These are phyloP conservation scores for Gadus macrocephalus DNA, from an alignment of 2,113 vertebrate species.

Conservation along the genomic window DNA sequence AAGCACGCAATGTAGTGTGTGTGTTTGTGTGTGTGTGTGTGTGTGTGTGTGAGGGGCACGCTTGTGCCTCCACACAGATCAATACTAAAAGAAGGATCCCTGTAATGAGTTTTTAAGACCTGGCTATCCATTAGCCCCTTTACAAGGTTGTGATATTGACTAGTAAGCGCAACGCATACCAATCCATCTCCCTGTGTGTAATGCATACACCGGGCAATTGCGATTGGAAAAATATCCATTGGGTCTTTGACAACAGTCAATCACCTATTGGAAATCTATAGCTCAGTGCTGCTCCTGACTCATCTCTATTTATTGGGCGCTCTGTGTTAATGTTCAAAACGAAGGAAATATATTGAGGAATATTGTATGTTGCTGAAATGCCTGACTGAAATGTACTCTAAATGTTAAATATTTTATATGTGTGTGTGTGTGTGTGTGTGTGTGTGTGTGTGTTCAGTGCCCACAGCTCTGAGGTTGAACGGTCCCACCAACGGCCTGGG, in stretches of 20 bases:
- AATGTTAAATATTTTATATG: background rate
- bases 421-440: slow-evolving; percentile 26
- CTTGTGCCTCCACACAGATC: slow-evolving; percentile 30
- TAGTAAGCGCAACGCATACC: slow-evolving; percentile 44
- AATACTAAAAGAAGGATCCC: slow-evolving; percentile 53
- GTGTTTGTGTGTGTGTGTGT: background rate
- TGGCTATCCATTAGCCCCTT: slow-evolving; percentile 54
- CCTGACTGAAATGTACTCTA: no score
- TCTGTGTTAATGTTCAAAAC: slow-evolving; percentile 11
- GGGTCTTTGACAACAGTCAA: slow-evolving; percentile 34
- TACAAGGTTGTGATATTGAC: slow-evolving; percentile 65
- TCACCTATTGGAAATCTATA: slow-evolving; percentile 58
- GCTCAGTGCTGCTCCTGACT: slow-evolving; percentile 17
- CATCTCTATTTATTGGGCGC: slow-evolving; percentile 29
- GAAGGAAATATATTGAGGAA: no score
- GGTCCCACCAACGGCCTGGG: slow-evolving; percentile 76
- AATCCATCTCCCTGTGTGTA: slow-evolving; percentile 46
- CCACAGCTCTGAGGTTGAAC: slow-evolving; percentile 73
- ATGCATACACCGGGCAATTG: slow-evolving; percentile 51
- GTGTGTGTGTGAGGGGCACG: background rate
- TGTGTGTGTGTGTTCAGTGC: slow-evolving; percentile 63
- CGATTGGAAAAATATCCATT: slow-evolving; percentile 47
- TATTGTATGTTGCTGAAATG: no score
- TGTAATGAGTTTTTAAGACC: slow-evolving; percentile 65
- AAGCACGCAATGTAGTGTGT: background rate